phyloP scores from a whole-genome alignment of 2,113 vertebrate genomes.

The Coregonus clupeaformis region DNA sequence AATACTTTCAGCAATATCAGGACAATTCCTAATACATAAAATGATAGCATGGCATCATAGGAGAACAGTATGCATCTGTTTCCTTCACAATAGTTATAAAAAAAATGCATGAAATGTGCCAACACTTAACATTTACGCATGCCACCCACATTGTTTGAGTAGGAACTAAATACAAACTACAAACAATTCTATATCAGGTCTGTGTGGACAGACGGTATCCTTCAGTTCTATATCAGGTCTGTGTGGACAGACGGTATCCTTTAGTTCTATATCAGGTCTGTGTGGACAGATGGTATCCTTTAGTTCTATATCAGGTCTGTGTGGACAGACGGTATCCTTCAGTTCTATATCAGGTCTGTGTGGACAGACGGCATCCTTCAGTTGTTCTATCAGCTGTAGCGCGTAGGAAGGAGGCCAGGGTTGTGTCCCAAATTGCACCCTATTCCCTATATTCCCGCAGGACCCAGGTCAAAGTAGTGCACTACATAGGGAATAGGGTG shows the following conservation, averaged over 20 bases:
- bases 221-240: too few relatives aligned
- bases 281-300: too few relatives aligned
- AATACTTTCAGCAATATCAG: background rate
- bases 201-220: background rate
- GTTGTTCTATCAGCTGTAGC: slow-evolving; percentile 3
- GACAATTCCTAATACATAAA: background rate
- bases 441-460: too few relatives aligned
- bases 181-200: background rate
- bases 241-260: too few relatives aligned
- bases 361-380: too few relatives aligned
- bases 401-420: slow-evolving; percentile 22
- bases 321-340: too few relatives aligned
- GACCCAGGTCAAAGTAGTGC: too few relatives aligned
- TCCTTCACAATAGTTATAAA: background rate
- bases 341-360: too few relatives aligned
- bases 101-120: background rate
- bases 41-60: background rate
- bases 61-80: background rate
- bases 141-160: background rate
- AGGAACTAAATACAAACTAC: background rate
- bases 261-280: too few relatives aligned
- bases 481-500: background rate
- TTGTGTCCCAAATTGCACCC: too few relatives aligned
- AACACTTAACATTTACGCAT: background rate
- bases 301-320: too few relatives aligned